phyloP scores from a whole-genome alignment of 2,888 invertebrate genomes.

The Microplitis manilae region DNA sequence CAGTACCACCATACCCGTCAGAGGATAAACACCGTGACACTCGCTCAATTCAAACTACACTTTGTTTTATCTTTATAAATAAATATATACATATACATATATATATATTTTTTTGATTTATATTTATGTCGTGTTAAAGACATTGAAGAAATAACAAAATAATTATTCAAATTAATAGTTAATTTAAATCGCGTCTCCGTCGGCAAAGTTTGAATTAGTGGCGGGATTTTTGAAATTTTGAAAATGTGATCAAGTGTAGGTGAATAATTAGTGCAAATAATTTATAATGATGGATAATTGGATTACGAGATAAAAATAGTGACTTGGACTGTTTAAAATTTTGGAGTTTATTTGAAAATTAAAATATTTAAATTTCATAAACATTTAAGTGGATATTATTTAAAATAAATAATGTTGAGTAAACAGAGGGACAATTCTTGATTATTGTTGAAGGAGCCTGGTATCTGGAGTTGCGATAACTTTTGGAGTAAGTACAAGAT shows the following conservation, averaged over 20 bases:
- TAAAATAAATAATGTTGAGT: not conserved
- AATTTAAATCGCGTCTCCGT: not conserved
- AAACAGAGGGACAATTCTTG: not conserved
- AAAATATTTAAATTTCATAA: not conserved
- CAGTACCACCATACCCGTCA: constrained; percentile 71
- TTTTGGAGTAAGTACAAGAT: constrained; percentile 60
- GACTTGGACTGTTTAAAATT: not conserved
- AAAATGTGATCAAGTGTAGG: not conserved
- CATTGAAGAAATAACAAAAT: not conserved
- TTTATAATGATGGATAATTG: not conserved
- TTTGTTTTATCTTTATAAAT: not conserved
- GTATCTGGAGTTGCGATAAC: not conserved
- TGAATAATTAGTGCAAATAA: not conserved
- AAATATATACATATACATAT: too few relatives aligned
- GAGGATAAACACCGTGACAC: constrained; percentile 66
- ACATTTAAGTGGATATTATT: not conserved
- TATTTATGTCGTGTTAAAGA: too few relatives aligned
- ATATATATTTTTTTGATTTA: too few relatives aligned
- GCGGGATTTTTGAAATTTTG: not conserved
- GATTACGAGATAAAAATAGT: not conserved
- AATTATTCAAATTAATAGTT: not conserved
- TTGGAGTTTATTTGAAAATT: not conserved
- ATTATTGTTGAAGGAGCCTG: not conserved
- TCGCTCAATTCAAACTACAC: not conserved
- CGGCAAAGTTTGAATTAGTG: not conserved